Base-by-base conservation (phyloP, 2,113 vertebrate genomes). In the Protobothrops mucrosquamatus region DNA sequence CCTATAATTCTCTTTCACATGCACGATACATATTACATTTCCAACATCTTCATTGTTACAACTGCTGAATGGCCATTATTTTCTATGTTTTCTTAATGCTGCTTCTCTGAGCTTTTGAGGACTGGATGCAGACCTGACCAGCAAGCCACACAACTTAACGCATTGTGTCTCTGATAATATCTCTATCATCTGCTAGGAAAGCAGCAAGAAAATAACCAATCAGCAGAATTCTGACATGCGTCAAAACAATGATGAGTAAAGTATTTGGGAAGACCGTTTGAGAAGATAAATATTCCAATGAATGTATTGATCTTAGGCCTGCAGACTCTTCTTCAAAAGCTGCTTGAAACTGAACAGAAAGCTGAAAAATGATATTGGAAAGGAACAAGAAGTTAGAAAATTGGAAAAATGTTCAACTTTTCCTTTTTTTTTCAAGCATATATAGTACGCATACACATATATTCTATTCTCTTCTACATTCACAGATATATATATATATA, bases 231-330 rank as follows among this genome's bases (percentile, higher is more conserved):
- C 74, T 93, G 92, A 90, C 92, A 86, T 93, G 88, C n/a, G 2
- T 93, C 92, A 64, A 90, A 93, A 61, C 86, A 48, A 93, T 89
- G 54, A 89, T 86, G 54, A 57, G 64, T 46, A 86, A 85, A 85
- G 69, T 43, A 89, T 34, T 92, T 24, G 10, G 56, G 90, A 39
- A 94, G 46, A 4, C 0, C 69, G 0, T 93, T 94, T 94, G 85
- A 93, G 91, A 14, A 93, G 55, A 94, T 88, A 94, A 59, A 87
- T 95, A 93, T 93, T 93, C 12, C 74, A 14, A 93, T 6, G 51
- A 22, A 95, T 94, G 3, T 85, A 55, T n/a, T 87, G 15, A 11
- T 57, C 39, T 91, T 87, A 20, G 22, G 24, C 92, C 91, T 55
- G 57, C 91, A 92, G 51, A 93, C 56, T 1, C 0, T 39, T 94